These are phyloP conservation scores for Augochlora pura DNA, from an alignment of 1,140 invertebrate genomes.

Conservation along the genomic window DNA sequence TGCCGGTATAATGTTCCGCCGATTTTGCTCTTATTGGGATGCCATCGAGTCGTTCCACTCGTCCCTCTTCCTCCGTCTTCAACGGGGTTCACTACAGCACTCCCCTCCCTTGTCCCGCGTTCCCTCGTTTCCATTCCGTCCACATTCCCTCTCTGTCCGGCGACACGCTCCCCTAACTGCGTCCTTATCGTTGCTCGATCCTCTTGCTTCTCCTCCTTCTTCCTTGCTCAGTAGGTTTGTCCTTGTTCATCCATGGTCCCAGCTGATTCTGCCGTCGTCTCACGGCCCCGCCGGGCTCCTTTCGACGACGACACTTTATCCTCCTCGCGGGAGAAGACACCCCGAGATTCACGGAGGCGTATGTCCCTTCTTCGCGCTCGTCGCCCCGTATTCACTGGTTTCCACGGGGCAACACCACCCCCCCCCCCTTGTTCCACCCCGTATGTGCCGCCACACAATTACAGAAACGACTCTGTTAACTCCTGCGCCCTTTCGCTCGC, in stretches of 20 bases:
- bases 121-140: slow-evolving; percentile 46
- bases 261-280: slow-evolving; percentile 4
- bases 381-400: slow-evolving; percentile 3
- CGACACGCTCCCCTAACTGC: slow-evolving; percentile 21
- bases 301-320: slow-evolving; percentile 35
- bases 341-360: slow-evolving; percentile 46
- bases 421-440: slow-evolving; percentile 29
- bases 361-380: slow-evolving; percentile 20
- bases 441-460: slow-evolving; percentile 51
- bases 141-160: slow-evolving; percentile 19
- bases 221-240: background rate
- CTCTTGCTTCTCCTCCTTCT: background rate
- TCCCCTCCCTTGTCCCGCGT: background rate
- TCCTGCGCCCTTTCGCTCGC: slow-evolving; percentile 36
- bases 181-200: slow-evolving; percentile 19
- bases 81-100: background rate
- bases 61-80: slow-evolving; percentile 48
- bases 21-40: slow-evolving; percentile 71
- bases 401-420: slow-evolving; percentile 26
- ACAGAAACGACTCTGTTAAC: slow-evolving; percentile 54
- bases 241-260: background rate
- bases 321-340: slow-evolving; percentile 39
- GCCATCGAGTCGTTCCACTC: slow-evolving; percentile 65
- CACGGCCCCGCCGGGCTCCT: slow-evolving; percentile 28
- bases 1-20: slow-evolving; percentile 62